phyloP scores from a whole-genome alignment of 2,888 invertebrate species.

The Cenopis cana region DNA sequence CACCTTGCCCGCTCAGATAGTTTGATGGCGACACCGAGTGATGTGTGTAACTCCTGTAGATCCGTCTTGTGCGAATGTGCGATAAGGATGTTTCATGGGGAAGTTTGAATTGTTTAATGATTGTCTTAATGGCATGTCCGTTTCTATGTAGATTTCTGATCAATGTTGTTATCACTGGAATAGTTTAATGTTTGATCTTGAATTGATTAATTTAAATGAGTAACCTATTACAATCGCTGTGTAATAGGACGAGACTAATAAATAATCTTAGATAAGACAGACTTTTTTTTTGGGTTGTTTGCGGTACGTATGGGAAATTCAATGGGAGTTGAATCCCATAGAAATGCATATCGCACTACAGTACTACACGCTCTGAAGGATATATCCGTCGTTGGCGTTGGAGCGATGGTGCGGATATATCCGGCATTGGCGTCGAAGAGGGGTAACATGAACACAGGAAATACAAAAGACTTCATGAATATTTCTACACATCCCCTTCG shows the following conservation, averaged over 20 bases:
- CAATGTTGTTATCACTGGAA: conserved; percentile 3
- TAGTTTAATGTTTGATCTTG: conserved; percentile 2
- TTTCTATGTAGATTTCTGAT: not conserved
- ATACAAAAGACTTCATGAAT: no score
- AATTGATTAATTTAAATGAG: not conserved
- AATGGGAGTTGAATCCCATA: no score
- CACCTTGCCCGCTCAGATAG: not conserved
- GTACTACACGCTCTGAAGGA: no score
- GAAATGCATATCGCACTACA: no score
- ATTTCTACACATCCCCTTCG: no score
- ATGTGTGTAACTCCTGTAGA: not conserved
- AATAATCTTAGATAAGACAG: not conserved
- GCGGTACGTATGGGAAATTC: no score
- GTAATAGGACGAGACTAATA: conserved; percentile 6
- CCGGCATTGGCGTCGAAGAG: no score
- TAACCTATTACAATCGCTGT: not conserved
- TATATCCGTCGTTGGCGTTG: no score
- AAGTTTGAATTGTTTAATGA: not conserved
- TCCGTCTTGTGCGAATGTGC: not conserved
- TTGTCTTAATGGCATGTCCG: conserved; percentile 3
- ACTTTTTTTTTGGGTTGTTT: no score
- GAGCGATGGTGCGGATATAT: no score
- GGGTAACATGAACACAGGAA: no score
- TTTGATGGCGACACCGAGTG: not conserved
- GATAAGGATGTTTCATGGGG: not conserved